Conservation (phyloP, 2,888 invertebrate species). For the Microdon myrmicae region DNA sequence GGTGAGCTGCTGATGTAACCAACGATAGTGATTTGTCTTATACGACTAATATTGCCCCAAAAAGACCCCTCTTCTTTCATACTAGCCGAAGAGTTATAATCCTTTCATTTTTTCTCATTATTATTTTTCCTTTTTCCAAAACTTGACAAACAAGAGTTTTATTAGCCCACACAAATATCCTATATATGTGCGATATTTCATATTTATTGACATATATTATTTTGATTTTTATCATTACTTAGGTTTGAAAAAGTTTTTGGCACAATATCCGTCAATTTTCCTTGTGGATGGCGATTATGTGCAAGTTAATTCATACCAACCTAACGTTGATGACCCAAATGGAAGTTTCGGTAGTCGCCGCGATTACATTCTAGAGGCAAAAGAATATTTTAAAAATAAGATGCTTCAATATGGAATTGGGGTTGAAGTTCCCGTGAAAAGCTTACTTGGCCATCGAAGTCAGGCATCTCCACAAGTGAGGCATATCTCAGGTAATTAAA, state of each 20-base stretch:
- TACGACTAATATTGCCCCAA: no score
- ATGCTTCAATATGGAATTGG: constrained; percentile 94
- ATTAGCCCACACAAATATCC: constrained; percentile 19
- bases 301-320: constrained; percentile 83
- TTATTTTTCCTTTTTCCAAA: no score
- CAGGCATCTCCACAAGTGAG: constrained; percentile 97
- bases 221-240: constrained; percentile 48
- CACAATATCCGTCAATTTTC: constrained; percentile 96
- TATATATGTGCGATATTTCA: constrained; percentile 56
- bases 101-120: no score
- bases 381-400: constrained; percentile 96
- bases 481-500: constrained; percentile 80
- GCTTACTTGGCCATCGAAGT: constrained; percentile 94
- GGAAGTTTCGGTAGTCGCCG: constrained; percentile 72
- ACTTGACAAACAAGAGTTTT: background rate
- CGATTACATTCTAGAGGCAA: constrained; percentile 95
- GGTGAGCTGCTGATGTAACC: no score
- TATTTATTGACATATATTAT: constrained; percentile 8
- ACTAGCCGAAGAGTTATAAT: no score
- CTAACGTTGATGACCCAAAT: constrained; percentile 71
- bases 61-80: no score
- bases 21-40: no score
- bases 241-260: constrained; percentile 95
- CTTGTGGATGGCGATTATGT: constrained; percentile 93
- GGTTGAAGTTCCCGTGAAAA: constrained; percentile 96